These are phyloP conservation scores for Drosophila rhopaloa DNA, from an alignment of 1,140 invertebrate species.

Conservation along the genomic window DNA sequence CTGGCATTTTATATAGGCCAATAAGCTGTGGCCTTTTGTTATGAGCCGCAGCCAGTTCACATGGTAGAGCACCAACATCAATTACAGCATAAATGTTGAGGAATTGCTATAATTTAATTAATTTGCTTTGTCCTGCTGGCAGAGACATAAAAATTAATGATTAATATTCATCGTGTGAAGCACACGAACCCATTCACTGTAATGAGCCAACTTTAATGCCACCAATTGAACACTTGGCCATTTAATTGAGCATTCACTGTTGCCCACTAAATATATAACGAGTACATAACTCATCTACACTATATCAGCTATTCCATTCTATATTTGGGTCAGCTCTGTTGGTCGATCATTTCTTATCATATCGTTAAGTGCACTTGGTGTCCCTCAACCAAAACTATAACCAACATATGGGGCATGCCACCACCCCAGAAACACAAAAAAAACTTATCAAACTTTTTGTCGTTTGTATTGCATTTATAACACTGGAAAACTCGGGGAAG, in stretches of 20 bases:
- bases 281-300: conserved; percentile 27
- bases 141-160: conserved; percentile 52
- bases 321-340: conserved; percentile 37
- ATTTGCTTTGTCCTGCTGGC: conserved; percentile 53
- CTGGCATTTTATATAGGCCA: conserved; percentile 54
- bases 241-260: conserved; percentile 48
- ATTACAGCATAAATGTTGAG: conserved; percentile 48
- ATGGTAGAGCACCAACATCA: conserved; percentile 28
- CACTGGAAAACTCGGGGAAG: conserved; percentile 10
- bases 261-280: conserved; percentile 7
- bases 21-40: conserved; percentile 35
- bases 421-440: conserved; percentile 1
- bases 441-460: conserved; percentile 54
- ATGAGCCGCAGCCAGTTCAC: conserved; percentile 28
- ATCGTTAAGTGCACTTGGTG: conserved; percentile 74
- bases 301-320: conserved; percentile 8
- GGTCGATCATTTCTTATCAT: conserved; percentile 60
- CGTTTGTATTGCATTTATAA: conserved; percentile 52
- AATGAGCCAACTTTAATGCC: conserved; percentile 51
- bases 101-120: conserved; percentile 63
- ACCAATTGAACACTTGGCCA: conserved; percentile 38
- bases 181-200: conserved; percentile 5
- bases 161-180: conserved; percentile 63
- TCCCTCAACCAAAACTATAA: conserved; percentile 44
- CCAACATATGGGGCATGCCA: conserved; percentile 34